Evolutionary conservation across 2,888 invertebrate genomes (phyloP).

Genomic region (Lamproptera curius): DNA sequence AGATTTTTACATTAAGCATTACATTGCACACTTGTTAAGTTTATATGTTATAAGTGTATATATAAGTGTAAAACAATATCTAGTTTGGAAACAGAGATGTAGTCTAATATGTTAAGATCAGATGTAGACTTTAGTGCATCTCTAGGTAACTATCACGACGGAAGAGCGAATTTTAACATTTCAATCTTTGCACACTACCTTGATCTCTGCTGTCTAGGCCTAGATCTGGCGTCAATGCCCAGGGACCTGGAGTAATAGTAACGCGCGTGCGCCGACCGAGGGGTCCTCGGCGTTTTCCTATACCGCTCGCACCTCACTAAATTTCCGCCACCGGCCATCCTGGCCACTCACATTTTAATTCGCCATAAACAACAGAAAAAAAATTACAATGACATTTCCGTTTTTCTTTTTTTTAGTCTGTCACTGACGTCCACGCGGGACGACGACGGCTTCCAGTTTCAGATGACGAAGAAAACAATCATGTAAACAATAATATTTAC

Average conservation of each 20-base stretch:
- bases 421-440: constrained; percentile 43
- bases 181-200: too few species aligned
- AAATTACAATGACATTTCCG: not conserved
- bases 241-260: constrained; percentile 60
- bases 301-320: constrained; percentile 50
- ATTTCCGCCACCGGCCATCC: constrained; percentile 58
- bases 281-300: constrained; percentile 49
- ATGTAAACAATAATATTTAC: constrained; percentile 69
- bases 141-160: too few species aligned
- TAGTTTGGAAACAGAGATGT: too few species aligned
- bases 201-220: constrained; percentile 32
- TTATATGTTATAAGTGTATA: too few species aligned
- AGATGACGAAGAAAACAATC: constrained; percentile 60
- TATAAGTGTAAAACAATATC: too few species aligned
- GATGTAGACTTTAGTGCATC: too few species aligned
- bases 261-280: constrained; percentile 49
- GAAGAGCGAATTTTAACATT: too few species aligned
- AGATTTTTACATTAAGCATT: too few species aligned
- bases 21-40: too few species aligned
- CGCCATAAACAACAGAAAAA: constrained; percentile 27
- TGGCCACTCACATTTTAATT: constrained; percentile 43
- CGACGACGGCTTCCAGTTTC: constrained; percentile 41
- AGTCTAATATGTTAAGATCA: too few species aligned
- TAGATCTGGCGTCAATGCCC: constrained; percentile 41
- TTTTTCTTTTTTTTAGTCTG: constrained; percentile 5